A percentile compares a stretch with the other conserved stretches of the same genome.
These are phyloP conservation scores for Pogonomyrmex californicus DNA, from an alignment of 1,140 invertebrate genomes.

Conservation along the genomic window DNA sequence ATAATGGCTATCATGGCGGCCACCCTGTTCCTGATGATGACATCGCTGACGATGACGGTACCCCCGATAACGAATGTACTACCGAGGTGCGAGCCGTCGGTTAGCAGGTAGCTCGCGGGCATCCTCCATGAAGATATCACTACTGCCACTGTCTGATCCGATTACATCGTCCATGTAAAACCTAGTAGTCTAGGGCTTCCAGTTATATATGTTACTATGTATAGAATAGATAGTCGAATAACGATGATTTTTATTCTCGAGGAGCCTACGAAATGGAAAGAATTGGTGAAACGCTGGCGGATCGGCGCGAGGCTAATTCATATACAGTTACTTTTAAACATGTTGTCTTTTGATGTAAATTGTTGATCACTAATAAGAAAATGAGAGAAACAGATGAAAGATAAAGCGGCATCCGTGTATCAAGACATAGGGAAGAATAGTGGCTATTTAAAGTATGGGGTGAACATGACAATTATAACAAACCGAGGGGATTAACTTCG, in stretches of 20 bases:
- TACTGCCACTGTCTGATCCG: conserved; percentile 74
- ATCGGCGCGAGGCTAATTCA: conserved; percentile 23
- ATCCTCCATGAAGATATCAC: conserved; percentile 46
- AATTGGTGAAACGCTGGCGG: conserved; percentile 30
- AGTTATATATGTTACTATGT: conserved; percentile 87
- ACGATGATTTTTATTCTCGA: conserved; percentile 82
- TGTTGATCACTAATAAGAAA: conserved; percentile 76
- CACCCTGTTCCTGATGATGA: conserved; percentile 59
- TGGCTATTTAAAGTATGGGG: neutral
- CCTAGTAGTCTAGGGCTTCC: conserved; percentile 87
- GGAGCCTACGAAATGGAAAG: conserved; percentile 59
- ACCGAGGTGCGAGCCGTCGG: neutral
- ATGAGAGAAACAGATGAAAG: neutral
- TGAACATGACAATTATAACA: conserved; percentile 14
- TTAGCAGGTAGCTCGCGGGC: conserved; percentile 69
- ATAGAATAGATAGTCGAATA: conserved; percentile 85
- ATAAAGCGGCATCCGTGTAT: neutral
- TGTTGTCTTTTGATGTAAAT: conserved; percentile 86
- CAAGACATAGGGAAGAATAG: conserved; percentile 4
- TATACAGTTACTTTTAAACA: conserved; percentile 82
- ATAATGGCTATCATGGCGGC: conserved; percentile 42
- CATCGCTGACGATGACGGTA: conserved; percentile 56
- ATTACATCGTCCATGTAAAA: conserved; percentile 86
- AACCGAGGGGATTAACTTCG: neutral
- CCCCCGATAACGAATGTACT: conserved; percentile 50